Percentiles rank a stretch among this genome's conserved stretches.
Conservation (phyloP, 2,797 vertebrate species). For the Alauda arvensis region DNA sequence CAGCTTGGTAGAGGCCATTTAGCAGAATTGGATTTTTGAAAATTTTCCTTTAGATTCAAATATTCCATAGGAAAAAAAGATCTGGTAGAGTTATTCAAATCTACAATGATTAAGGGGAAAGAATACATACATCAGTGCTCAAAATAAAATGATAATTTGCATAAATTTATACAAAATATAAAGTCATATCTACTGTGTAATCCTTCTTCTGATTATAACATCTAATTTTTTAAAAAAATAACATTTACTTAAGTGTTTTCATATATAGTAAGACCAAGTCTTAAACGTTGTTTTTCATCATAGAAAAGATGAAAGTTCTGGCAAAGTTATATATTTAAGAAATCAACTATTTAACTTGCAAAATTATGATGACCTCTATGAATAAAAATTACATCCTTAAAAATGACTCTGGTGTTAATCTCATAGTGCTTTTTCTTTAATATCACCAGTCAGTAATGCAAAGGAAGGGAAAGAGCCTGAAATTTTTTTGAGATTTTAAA, state of each 20-base stretch:
- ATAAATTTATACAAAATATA: background rate
- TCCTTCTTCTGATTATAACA: background rate
- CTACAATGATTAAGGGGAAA: constrained; percentile 61
- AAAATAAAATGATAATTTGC: background rate
- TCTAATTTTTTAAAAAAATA: background rate
- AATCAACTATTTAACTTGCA: background rate
- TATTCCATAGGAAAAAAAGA: constrained; percentile 75
- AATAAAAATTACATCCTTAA: background rate
- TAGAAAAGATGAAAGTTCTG: background rate
- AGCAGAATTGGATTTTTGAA: constrained; percentile 75
- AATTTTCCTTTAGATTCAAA: constrained; percentile 77
- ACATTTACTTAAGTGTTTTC: background rate
- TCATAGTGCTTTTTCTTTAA: background rate
- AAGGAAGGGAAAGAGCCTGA: background rate
- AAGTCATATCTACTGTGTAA: background rate
- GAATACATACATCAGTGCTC: background rate
- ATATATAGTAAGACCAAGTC: background rate
- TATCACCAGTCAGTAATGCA: background rate
- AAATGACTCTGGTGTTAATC: background rate
- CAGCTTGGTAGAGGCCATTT: constrained; percentile 77
- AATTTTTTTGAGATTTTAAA: background rate
- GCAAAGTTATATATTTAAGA: background rate
- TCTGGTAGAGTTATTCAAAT: constrained; percentile 75
- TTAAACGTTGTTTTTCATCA: background rate
- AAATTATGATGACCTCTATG: background rate